phyloP scores from a whole-genome alignment of 1,140 invertebrate species.

The Melitaea cinxia region DNA sequence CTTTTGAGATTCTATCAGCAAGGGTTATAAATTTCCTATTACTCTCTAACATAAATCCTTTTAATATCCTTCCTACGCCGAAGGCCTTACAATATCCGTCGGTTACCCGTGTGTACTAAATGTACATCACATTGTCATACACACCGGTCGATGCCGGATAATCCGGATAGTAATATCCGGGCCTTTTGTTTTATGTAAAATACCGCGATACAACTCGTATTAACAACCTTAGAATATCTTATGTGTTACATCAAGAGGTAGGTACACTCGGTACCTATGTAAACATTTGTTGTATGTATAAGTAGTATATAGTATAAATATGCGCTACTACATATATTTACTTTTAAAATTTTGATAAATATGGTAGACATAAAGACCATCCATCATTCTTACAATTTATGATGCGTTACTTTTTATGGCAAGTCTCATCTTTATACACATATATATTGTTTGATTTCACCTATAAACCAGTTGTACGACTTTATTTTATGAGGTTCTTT shows the following conservation, averaged over 20 bases:
- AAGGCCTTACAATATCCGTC: slow-evolving; percentile 54
- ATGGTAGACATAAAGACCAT: no score
- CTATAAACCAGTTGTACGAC: neutral
- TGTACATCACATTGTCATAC: slow-evolving; percentile 48
- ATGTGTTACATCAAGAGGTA: neutral
- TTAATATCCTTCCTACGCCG: slow-evolving; percentile 51
- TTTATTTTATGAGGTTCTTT: slow-evolving; percentile 1
- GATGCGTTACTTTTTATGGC: slow-evolving; percentile 9
- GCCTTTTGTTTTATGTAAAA: slow-evolving; percentile 36
- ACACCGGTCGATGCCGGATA: slow-evolving; percentile 53
- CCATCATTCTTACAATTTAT: neutral
- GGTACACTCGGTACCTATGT: neutral
- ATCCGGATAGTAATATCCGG: slow-evolving; percentile 58
- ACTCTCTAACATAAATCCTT: slow-evolving; percentile 36
- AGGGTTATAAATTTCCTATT: slow-evolving; percentile 34
- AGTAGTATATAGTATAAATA: no score
- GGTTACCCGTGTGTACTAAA: slow-evolving; percentile 33
- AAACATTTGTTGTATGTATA: neutral
- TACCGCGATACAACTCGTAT: slow-evolving; percentile 21
- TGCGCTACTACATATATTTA: no score
- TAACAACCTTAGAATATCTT: neutral
- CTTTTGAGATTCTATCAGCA: slow-evolving; percentile 18
- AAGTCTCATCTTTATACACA: neutral
- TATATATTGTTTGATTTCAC: neutral
- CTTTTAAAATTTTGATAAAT: no score